A percentile compares a stretch with the other conserved stretches of the same genome.
Conservation (phyloP, 1,140 invertebrate genomes). For the Drosophila kikkawai region DNA sequence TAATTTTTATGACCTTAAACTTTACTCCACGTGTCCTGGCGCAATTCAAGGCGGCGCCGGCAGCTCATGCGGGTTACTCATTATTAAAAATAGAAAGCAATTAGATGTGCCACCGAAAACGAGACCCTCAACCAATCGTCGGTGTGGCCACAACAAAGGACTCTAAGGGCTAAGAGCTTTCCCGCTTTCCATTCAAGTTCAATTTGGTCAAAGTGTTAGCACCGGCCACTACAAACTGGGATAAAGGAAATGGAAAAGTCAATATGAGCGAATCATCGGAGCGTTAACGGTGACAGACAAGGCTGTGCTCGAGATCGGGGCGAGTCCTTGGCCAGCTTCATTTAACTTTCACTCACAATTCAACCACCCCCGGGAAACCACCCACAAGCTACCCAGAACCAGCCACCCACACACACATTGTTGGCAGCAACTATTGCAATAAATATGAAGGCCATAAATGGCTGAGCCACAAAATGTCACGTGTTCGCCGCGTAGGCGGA, state of each 20-base stretch:
- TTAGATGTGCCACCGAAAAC: constrained; percentile 56
- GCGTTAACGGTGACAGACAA: constrained; percentile 65
- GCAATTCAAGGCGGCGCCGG: constrained; percentile 26
- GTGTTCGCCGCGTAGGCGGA: constrained; percentile 47
- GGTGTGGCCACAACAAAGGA: constrained; percentile 20
- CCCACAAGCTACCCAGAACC: background rate
- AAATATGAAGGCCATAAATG: constrained; percentile 68
- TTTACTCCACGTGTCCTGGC: constrained; percentile 34
- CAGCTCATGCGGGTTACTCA: constrained; percentile 16
- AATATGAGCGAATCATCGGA: constrained; percentile 44
- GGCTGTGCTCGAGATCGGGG: constrained; percentile 31
- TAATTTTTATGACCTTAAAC: constrained; percentile 75
- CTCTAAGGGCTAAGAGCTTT: background rate
- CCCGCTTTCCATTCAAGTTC: constrained; percentile 21
- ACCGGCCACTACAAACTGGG: constrained; percentile 20
- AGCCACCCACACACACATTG: constrained; percentile 26
- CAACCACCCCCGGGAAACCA: constrained; percentile 5
- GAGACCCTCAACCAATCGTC: constrained; percentile 5
- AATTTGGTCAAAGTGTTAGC: constrained; percentile 40
- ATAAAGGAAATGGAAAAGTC: constrained; percentile 46
- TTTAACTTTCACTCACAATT: constrained; percentile 42
- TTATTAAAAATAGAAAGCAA: constrained; percentile 63
- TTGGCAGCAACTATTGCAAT: constrained; percentile 69
- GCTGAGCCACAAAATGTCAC: constrained; percentile 61
- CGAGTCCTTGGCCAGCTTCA: constrained; percentile 47